phyloP scores from a whole-genome alignment of 2,797 vertebrate species.

The Pseudopleuronectes americanus region DNA sequence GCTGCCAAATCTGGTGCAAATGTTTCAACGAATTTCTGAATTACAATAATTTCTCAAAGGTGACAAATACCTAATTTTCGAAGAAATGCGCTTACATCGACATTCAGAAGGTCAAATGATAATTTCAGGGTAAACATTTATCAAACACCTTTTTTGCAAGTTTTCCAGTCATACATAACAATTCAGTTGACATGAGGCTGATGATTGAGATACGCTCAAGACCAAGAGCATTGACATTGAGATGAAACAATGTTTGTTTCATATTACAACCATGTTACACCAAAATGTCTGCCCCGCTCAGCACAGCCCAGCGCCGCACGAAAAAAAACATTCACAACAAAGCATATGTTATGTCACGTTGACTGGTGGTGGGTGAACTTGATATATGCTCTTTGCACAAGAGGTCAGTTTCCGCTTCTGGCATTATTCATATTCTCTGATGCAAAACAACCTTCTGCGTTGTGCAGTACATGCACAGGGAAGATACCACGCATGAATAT shows the following conservation, averaged over 20 bases:
- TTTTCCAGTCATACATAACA: no score
- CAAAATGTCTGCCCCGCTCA: slow-evolving; percentile 5
- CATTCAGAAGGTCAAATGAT: no score
- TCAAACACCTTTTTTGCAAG: no score
- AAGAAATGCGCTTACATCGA: background rate
- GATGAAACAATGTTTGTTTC: slow-evolving; percentile 5
- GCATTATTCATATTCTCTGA: slow-evolving; percentile 62
- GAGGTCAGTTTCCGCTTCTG: slow-evolving; percentile 65
- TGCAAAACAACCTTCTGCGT: slow-evolving; percentile 60
- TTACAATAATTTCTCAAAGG: background rate
- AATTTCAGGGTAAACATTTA: no score
- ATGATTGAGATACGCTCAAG: background rate
- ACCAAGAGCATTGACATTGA: no score
- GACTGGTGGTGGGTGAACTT: slow-evolving; percentile 52
- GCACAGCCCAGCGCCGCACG: background rate
- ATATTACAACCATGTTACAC: background rate
- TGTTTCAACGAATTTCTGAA: background rate
- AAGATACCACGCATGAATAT: slow-evolving; percentile 56
- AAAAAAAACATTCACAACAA: slow-evolving; percentile 34
- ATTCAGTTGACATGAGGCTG: background rate
- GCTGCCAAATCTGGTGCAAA: background rate
- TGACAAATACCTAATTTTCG: background rate
- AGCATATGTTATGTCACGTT: slow-evolving; percentile 52
- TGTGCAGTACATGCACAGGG: slow-evolving; percentile 39
- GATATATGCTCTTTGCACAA: slow-evolving; percentile 65